Evolutionary conservation across 2,113 vertebrate genomes (phyloP).

Genomic region (Chloropsis hardwickii): DNA sequence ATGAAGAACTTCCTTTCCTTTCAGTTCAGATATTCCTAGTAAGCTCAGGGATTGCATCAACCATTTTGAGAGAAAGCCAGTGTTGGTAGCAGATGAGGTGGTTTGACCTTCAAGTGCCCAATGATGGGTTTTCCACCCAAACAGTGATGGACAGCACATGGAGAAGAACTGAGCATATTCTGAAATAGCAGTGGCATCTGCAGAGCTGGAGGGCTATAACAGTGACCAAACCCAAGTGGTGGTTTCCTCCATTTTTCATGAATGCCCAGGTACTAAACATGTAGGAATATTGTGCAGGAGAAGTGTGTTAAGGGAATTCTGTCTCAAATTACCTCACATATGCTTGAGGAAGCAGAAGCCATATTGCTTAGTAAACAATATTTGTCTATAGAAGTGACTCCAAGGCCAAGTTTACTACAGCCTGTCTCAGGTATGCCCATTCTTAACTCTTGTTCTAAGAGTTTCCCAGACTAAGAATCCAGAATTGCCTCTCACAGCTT

Average conservation of each 20-base stretch:
- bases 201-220: background rate
- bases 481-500: background rate
- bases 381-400: background rate
- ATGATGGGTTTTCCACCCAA: background rate
- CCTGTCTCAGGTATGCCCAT: background rate
- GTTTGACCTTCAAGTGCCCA: background rate
- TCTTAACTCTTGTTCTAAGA: background rate
- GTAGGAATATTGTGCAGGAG: background rate
- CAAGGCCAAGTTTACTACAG: background rate
- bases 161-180: background rate
- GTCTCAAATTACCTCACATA: background rate
- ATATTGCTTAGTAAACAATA: background rate
- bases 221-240: background rate
- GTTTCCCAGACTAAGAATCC: background rate
- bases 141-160: fast-evolving
- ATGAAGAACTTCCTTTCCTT: background rate
- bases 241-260: background rate
- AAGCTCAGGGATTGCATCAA: background rate
- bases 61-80: background rate
- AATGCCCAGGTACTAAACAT: background rate
- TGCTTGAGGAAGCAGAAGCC: background rate
- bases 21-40: background rate
- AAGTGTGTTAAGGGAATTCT: background rate
- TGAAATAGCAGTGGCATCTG: background rate
- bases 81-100: background rate